Conservation (phyloP, 1,140 invertebrate genomes). For the Drosophila azteca region DNA sequence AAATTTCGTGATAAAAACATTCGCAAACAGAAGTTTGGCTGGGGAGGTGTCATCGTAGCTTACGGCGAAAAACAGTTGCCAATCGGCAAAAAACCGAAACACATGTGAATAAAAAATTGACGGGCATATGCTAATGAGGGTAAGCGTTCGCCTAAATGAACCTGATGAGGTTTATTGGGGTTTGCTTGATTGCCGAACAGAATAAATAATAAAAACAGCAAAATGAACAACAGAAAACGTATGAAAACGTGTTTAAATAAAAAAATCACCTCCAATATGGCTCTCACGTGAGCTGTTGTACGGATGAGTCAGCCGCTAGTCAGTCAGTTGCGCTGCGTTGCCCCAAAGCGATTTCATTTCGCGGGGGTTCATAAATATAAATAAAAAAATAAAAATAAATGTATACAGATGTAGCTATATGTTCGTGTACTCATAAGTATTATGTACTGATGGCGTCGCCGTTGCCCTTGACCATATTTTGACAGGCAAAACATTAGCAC, state of each 20-base stretch:
- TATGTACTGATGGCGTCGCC: slow-evolving; percentile 30
- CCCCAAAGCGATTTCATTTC: slow-evolving; percentile 28
- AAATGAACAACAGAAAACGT: slow-evolving; percentile 33
- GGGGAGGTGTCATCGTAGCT: slow-evolving; percentile 42
- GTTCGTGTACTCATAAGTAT: neutral
- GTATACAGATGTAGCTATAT: neutral
- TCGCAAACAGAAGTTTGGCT: slow-evolving; percentile 24
- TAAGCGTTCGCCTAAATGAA: slow-evolving; percentile 47
- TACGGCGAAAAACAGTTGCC: slow-evolving; percentile 53
- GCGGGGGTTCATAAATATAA: slow-evolving; percentile 14
- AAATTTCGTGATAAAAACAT: slow-evolving; percentile 35
- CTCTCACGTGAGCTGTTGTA: slow-evolving; percentile 47
- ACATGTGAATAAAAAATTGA: slow-evolving; percentile 41
- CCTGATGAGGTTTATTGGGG: slow-evolving; percentile 58
- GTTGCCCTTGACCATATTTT: slow-evolving; percentile 74
- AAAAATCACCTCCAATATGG: slow-evolving; percentile 45
- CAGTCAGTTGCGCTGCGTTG: neutral
- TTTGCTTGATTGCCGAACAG: slow-evolving; percentile 45
- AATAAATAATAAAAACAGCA: slow-evolving; percentile 10
- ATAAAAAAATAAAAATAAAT: slow-evolving; percentile 23
- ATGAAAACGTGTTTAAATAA: slow-evolving; percentile 54
- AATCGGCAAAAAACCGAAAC: slow-evolving; percentile 27
- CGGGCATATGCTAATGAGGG: slow-evolving; percentile 58
- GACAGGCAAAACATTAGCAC: slow-evolving; percentile 36
- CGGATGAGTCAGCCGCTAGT: slow-evolving; percentile 39